phyloP scores from a whole-genome alignment of 2,888 invertebrate species.

The Gerris lacustris region DNA sequence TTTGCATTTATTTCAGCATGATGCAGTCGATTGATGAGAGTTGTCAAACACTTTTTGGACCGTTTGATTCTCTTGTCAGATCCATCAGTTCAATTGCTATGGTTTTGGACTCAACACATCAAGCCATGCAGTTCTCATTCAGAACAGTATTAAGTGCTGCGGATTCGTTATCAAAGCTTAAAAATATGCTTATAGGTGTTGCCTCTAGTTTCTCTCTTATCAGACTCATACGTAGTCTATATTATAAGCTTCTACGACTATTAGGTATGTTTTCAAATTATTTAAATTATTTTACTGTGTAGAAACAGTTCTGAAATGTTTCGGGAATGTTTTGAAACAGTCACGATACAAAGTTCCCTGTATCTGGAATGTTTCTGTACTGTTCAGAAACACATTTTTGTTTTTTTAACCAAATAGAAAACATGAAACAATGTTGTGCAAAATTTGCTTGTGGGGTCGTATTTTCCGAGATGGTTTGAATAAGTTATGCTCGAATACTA shows the following conservation, averaged over 20 bases:
- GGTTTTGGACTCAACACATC: conserved; percentile 1
- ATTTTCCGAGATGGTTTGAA: too few species aligned
- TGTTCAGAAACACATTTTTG: too few species aligned
- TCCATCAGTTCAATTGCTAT: background rate
- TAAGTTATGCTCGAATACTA: too few species aligned
- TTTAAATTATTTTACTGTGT: too few species aligned
- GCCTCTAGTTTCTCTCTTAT: background rate
- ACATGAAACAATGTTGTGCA: too few species aligned
- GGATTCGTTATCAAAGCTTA: background rate
- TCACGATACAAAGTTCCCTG: too few species aligned
- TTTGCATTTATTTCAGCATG: background rate
- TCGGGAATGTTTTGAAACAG: too few species aligned
- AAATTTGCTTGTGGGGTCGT: too few species aligned
- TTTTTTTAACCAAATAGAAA: too few species aligned
- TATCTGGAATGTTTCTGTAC: too few species aligned
- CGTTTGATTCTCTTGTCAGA: background rate
- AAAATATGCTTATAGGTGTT: background rate
- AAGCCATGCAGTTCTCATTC: conserved; percentile 8
- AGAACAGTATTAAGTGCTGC: conserved; percentile 7
- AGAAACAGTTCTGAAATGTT: too few species aligned
- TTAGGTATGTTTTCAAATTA: background rate
- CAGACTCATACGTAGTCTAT: background rate
- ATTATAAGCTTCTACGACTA: background rate
- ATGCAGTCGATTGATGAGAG: background rate
- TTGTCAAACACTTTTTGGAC: background rate